These are phyloP conservation scores for Phodopus roborovskii DNA, from an alignment of 2,113 vertebrate species.

Conservation along the genomic window DNA sequence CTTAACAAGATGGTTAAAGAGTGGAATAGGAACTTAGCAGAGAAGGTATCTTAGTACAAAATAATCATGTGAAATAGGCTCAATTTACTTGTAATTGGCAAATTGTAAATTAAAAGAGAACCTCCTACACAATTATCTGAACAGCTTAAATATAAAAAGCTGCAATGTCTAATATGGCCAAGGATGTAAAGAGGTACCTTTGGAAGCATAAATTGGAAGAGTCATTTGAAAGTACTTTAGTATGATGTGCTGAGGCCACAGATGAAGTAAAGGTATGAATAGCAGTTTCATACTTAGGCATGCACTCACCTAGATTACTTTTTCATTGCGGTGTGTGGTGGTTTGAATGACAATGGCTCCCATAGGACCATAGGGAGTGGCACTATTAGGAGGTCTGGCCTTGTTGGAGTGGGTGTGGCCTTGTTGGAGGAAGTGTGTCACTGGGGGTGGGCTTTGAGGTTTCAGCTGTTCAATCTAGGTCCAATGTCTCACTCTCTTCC, in stretches of 20 bases:
- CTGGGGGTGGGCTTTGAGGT: neutral
- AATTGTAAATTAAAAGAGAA: constrained; percentile 30
- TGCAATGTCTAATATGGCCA: neutral
- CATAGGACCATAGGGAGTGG: neutral
- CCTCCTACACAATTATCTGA: neutral
- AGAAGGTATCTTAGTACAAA: neutral
- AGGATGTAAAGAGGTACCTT: neutral
- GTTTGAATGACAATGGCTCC: neutral
- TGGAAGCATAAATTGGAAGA: neutral
- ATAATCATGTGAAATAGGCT: neutral
- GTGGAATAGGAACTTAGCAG: neutral
- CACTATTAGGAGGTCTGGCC: neutral
- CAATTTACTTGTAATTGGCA: neutral
- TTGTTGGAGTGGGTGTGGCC: neutral
- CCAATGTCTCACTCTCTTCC: neutral
- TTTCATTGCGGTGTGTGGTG: neutral
- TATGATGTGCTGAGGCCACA: neutral
- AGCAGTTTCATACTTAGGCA: neutral
- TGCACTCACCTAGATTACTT: neutral
- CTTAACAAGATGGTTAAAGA: neutral
- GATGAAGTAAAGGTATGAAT: neutral
- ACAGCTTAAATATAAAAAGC: neutral
- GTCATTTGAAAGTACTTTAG: neutral
- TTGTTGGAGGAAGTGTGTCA: neutral
- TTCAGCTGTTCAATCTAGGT: neutral